Evolutionary conservation across 1,140 invertebrate genomes (phyloP), one percentile per base, ranked within the genome.

Genomic region (Dysdera silvatica): DNA sequence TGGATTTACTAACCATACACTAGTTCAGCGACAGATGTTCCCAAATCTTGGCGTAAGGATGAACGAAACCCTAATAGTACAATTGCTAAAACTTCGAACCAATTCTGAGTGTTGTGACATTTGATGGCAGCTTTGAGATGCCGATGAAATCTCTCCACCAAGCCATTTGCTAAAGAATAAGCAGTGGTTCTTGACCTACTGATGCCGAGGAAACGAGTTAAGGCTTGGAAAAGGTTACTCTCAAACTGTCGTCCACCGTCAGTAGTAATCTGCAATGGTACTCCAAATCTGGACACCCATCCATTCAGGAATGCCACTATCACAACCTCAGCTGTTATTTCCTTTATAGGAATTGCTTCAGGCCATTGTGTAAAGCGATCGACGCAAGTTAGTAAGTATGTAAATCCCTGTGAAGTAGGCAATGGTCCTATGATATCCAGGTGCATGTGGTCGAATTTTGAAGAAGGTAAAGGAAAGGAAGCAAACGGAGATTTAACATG

Each of bases 391-490:
- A 81, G 65, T 6, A 68, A 65, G 60, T 80, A 80, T 12, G 28
- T 48, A 47, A 61, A 72, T n/a, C 71, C 74, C 10, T 72, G 28
- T 0, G 68, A 69, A 3, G 53, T 52, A 18, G 77, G 75, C 2
- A 82, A 51, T 0, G 75, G 79, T 0, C 78, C 76, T n/a, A n/a
- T n/a, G n/a, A n/a, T n/a, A n/a, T n/a, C n/a, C n/a, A 81, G 65
- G 66, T 82, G 75, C 0, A 81, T 65, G 53, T 79, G 74, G 2
- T 69, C 45, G 54, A 80, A 79, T 26, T 49, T 28, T 5, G 14
- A 7, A 16, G 54, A n/a, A 7, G 41, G 45, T 14, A 23, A 10
- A 5, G 57, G 14, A 41, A 64, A 64, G 16, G 33, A 18, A 16
- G 16, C 47, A 16, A 49, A 32, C 2, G 73, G 65, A 10, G 20